These are phyloP conservation scores for Scophthalmus maximus DNA, from an alignment of 2,113 vertebrate species.

Conservation along the genomic window DNA sequence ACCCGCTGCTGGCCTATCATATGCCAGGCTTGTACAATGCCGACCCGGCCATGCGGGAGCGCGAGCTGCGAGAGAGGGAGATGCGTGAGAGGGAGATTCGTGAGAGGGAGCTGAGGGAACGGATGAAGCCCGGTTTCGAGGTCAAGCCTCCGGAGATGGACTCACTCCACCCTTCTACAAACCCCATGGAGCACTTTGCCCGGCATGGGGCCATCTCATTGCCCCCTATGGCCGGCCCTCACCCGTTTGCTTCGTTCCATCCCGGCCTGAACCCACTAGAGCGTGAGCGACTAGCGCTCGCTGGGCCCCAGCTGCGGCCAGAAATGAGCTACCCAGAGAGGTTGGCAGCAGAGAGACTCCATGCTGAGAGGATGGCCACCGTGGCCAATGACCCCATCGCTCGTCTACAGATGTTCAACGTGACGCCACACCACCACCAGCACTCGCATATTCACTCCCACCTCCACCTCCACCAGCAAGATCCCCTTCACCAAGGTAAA, in stretches of 20 bases:
- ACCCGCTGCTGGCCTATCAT: conserved; percentile 95
- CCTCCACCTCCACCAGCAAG: conserved; percentile 98
- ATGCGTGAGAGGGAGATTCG: conserved; percentile 93
- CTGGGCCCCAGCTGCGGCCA: conserved; percentile 92
- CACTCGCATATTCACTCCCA: conserved; percentile 99
- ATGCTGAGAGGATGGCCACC: conserved; percentile 95
- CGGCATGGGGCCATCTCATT: conserved; percentile 94
- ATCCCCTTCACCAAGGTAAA: conserved; percentile 98
- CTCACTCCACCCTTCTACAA: conserved; percentile 92
- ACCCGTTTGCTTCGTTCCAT: conserved; percentile 96
- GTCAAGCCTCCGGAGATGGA: conserved; percentile 98
- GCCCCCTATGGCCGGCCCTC: conserved; percentile 91
- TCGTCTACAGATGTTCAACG: conserved; percentile 99
- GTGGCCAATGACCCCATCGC: conserved; percentile 96
- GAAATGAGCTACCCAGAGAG: conserved; percentile 98
- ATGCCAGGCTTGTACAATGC: conserved; percentile 96
- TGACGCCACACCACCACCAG: conserved; percentile 98
- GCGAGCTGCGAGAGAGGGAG: conserved; percentile 93
- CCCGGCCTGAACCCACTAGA: conserved; percentile 95
- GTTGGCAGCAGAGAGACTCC: conserved; percentile 95
- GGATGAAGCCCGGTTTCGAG: conserved; percentile 99
- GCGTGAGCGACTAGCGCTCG: conserved; percentile 93
- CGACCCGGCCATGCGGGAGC: conserved; percentile 93
- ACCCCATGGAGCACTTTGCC: conserved; percentile 99
- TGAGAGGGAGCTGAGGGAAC: conserved; percentile 92